A percentile compares a stretch with the other conserved stretches of the same genome.
Conservation (phyloP, 2,888 invertebrate genomes). For the Ceramica pisi region DNA sequence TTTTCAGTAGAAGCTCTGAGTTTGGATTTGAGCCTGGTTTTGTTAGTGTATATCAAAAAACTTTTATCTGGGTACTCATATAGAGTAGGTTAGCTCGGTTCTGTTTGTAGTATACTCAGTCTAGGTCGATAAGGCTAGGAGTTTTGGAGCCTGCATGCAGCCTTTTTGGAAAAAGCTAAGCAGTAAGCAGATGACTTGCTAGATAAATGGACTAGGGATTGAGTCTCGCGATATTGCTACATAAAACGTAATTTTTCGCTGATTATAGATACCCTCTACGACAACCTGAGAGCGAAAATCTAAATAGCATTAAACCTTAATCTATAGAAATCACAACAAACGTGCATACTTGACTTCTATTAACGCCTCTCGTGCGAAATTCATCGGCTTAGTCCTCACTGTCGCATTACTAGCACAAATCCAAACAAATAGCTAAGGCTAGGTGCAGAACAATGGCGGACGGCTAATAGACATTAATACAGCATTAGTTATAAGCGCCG, state of each 20-base stretch:
- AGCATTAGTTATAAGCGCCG: slow-evolving; percentile 86
- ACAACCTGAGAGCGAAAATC: neutral
- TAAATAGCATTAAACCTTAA: slow-evolving; percentile 29
- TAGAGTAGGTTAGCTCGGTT: no score
- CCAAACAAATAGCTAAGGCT: slow-evolving; percentile 83
- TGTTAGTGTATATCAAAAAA: no score
- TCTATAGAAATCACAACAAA: slow-evolving; percentile 54
- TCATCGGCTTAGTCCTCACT: slow-evolving; percentile 81
- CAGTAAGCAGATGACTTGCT: neutral
- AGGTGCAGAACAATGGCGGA: slow-evolving; percentile 81
- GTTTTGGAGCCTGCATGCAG: neutral
- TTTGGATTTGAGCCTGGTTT: no score
- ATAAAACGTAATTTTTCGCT: neutral
- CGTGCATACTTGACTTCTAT: slow-evolving; percentile 66
- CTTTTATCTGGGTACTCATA: no score
- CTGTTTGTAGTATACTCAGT: neutral
- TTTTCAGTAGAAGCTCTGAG: no score
- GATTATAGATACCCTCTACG: neutral
- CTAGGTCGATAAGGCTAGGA: neutral
- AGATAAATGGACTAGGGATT: neutral
- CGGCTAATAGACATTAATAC: slow-evolving; percentile 90
- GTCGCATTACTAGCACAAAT: slow-evolving; percentile 84
- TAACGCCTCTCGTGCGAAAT: slow-evolving; percentile 79
- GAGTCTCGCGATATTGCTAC: neutral
- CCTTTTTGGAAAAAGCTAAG: neutral